Evolutionary conservation across 2,797 vertebrate species (phyloP).

Genomic region (Danio kyathit): DNA sequence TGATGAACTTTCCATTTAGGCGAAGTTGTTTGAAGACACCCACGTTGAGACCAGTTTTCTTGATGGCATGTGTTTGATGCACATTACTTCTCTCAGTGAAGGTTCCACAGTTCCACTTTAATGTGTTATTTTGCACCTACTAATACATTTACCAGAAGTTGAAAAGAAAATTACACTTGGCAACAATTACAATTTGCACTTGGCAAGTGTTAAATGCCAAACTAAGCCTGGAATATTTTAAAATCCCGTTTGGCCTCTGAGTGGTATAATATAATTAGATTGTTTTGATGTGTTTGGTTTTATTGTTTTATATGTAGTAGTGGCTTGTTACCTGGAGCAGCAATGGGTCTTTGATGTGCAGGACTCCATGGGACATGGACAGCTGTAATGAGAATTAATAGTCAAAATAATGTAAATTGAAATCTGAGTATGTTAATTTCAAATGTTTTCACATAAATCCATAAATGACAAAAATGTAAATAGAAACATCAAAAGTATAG

Average conservation of each 20-base stretch:
- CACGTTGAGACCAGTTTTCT: background rate
- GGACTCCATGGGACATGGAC: conserved; percentile 69
- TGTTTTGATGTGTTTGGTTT: background rate
- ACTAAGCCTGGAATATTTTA: background rate
- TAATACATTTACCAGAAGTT: background rate
- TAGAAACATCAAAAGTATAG: too few species aligned
- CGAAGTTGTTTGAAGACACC: background rate
- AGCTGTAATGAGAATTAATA: conserved; percentile 62
- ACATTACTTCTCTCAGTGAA: conserved; percentile 3
- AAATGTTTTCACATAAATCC: too few species aligned
- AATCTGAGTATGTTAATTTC: too few species aligned
- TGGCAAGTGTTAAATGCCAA: background rate
- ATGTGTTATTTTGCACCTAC: background rate
- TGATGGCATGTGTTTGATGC: background rate
- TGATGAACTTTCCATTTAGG: background rate
- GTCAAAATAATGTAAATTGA: background rate
- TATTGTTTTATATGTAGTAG: background rate
- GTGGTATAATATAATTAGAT: background rate
- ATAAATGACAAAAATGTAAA: too few species aligned
- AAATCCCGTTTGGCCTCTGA: background rate
- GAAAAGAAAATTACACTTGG: background rate
- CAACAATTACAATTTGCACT: background rate
- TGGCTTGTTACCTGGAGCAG: conserved; percentile 70
- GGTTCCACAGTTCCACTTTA: background rate
- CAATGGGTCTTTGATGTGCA: conserved; percentile 55